Evolutionary conservation across 1,140 invertebrate species (phyloP).

Genomic region (Mesaphorura yosii): DNA sequence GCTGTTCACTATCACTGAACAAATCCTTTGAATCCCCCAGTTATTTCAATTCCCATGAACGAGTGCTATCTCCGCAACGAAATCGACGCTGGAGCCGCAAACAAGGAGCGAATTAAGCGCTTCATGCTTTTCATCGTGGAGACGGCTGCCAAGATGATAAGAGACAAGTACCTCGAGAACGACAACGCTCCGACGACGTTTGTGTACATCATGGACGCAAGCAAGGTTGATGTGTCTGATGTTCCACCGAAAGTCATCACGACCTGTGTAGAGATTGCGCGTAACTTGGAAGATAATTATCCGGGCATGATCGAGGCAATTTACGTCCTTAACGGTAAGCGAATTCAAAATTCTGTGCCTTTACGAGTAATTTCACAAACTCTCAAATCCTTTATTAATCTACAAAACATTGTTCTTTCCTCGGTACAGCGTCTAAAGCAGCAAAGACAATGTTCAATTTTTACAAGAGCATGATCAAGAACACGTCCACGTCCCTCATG

Average conservation of each 20-base stretch:
- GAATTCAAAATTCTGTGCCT: background rate
- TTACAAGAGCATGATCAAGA: background rate
- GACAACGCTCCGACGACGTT: background rate
- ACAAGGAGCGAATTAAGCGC: background rate
- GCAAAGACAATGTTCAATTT: background rate
- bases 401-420: too few species aligned
- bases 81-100: background rate
- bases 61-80: background rate
- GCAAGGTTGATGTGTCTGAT: background rate
- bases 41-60: background rate
- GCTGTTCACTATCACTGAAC: too few species aligned
- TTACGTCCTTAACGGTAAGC: slow-evolving; percentile 4
- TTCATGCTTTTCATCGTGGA: background rate
- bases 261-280: background rate
- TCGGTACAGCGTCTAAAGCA: slow-evolving; percentile 4
- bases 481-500: background rate
- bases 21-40: too few species aligned
- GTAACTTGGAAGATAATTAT: background rate
- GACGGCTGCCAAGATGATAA: background rate
- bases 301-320: slow-evolving; percentile 1
- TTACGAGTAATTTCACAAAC: background rate
- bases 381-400: background rate
- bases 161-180: background rate
- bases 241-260: background rate
- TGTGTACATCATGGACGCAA: background rate